Evolutionary conservation across 1,140 invertebrate genomes (phyloP), one percentile per base, ranked within the genome.

Genomic region (Drosophila orena): DNA sequence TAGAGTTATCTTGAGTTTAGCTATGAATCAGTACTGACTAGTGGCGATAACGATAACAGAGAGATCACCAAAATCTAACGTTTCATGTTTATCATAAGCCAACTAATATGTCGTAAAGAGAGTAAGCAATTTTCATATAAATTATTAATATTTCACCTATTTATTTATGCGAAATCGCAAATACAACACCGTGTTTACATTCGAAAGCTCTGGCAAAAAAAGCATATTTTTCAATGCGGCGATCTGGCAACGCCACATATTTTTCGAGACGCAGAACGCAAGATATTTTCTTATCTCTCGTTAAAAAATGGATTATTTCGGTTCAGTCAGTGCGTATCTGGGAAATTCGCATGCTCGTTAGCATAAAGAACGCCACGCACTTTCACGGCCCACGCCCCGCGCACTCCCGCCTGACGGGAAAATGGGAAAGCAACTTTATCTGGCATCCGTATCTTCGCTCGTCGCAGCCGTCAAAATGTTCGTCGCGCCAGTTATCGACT

Each of bases 231-330:
- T 7, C 22, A 10, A 12, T n/a, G 0, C 15, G n/a, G 4, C 8
- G n/a, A 44, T 42, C 35, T 72, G 83, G 83, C 40, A 77, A 60
- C 79, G 57, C 62, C 40, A 47, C 88, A 44, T 83, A 79, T 79
- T 84, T 88, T 89, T 88, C 76, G 76, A 88, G 83, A 88, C 83
- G 83, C 83, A 88, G 83, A 86, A 86, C 84, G 79, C 56, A 79
- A 69, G 83, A 78, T 78, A 77, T 70, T 77, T 60, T 60, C 79
- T 88, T 88, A 88, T 88, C 83, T 75, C 47, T 37, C 52, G 17
- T 43, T 12, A 43, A 64, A 89, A 88, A 80, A 89, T 89, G 84
- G 83, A 88, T 81, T 83, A 83, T 84, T 89, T 68, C 79, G 83
- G 70, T 69, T 53, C 72, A 64, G 77, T 89, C 88, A 76, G 69